These are phyloP conservation scores for Drosophila bunnanda DNA, from an alignment of 2,888 invertebrate genomes.

Conservation along the genomic window DNA sequence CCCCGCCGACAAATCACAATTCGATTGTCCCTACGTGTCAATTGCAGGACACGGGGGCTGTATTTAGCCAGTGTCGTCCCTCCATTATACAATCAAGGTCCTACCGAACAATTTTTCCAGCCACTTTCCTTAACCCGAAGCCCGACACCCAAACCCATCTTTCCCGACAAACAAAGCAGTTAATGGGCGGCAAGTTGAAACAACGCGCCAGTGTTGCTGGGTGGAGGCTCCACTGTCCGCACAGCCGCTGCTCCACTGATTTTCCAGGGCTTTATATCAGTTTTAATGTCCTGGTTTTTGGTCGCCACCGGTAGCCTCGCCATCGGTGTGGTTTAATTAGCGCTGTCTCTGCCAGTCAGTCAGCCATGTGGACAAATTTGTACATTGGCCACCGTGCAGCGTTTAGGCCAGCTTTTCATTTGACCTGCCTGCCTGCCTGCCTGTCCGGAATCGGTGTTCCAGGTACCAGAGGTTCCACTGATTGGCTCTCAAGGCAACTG, in stretches of 20 bases:
- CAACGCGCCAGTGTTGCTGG: conserved; percentile 25
- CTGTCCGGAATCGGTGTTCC: not conserved
- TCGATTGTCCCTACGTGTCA: conserved; percentile 80
- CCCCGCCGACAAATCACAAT: conserved; percentile 70
- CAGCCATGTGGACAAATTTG: conserved; percentile 72
- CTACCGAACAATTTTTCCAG: conserved; percentile 29
- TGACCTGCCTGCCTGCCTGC: conserved; percentile 7
- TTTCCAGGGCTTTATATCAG: conserved; percentile 67
- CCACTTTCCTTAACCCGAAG: not conserved
- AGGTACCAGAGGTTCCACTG: conserved; percentile 43
- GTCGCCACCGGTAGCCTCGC: conserved; percentile 9
- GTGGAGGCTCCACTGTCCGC: not conserved
- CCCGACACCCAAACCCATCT: too few relatives aligned
- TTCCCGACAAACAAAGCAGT: conserved; percentile 44
- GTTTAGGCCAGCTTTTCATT: conserved; percentile 60
- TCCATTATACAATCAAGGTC: conserved; percentile 73
- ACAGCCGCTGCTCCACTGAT: conserved; percentile 38
- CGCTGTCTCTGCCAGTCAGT: conserved; percentile 68
- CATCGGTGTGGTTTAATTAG: conserved; percentile 72
- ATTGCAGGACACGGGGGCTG: conserved; percentile 67
- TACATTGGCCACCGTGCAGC: conserved; percentile 59
- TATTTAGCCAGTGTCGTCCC: conserved; percentile 60
- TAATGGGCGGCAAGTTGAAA: conserved; percentile 57
- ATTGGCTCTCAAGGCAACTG: conserved; percentile 54
- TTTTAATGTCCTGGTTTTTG: conserved; percentile 52